Conservation (phyloP, 2,888 invertebrate genomes). For the Tinea semifulvella region DNA sequence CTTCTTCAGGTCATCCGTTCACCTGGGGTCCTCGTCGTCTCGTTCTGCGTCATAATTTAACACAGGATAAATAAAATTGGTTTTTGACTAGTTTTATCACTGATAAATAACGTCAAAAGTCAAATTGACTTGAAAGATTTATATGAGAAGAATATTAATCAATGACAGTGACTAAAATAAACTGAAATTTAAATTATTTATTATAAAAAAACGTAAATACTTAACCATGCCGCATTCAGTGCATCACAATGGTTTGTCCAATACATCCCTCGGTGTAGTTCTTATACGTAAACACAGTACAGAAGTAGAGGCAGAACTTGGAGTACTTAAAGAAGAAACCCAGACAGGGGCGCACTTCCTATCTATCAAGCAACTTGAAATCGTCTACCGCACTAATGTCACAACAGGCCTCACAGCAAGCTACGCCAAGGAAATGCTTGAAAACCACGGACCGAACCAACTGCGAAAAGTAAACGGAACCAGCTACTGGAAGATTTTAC, state of each 20-base stretch:
- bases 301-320: constrained; percentile 28
- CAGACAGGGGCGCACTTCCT: constrained; percentile 55
- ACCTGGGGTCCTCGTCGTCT: no score
- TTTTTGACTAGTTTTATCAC: no score
- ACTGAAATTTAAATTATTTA: neutral
- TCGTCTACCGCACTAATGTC: constrained; percentile 50
- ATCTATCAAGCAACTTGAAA: constrained; percentile 44
- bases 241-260: neutral
- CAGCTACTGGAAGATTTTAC: constrained; percentile 71
- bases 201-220: neutral
- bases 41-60: no score
- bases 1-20: no score
- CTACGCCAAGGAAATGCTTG: constrained; percentile 60
- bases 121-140: no score
- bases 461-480: constrained; percentile 67
- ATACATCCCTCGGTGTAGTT: neutral
- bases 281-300: neutral
- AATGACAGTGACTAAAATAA: no score
- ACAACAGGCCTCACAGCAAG: constrained; percentile 59
- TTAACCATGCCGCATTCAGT: neutral
- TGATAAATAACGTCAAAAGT: no score
- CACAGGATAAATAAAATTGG: no score
- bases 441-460: constrained; percentile 68
- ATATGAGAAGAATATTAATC: no score
- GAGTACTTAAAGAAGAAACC: constrained; percentile 42